phyloP scores from a whole-genome alignment of 1,140 invertebrate genomes.

The Drosophila nannoptera region DNA sequence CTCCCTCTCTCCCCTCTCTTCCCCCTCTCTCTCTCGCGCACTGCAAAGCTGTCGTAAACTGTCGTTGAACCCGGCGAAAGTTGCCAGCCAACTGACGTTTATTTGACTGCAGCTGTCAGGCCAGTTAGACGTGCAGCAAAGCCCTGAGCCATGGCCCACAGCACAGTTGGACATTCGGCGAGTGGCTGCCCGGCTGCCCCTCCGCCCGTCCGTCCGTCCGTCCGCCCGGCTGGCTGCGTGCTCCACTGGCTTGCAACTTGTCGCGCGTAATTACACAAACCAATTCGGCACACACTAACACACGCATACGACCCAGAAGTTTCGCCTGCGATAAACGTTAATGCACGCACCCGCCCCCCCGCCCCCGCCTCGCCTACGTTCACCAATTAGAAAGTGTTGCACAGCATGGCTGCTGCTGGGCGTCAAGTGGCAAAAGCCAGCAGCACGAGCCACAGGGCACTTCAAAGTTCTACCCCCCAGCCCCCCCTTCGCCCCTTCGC shows the following conservation, averaged over 20 bases:
- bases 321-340: conserved; percentile 58
- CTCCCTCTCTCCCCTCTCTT: background rate
- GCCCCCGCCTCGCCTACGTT: conserved; percentile 20
- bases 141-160: conserved; percentile 14
- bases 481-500: background rate
- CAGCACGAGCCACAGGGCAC: conserved; percentile 2
- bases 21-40: background rate
- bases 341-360: conserved; percentile 35
- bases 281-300: conserved; percentile 12
- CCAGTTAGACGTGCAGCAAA: conserved; percentile 61
- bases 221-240: background rate
- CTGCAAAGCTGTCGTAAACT: conserved; percentile 41
- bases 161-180: background rate
- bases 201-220: background rate
- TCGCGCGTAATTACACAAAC: conserved; percentile 69
- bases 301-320: conserved; percentile 56
- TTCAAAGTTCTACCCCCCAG: conserved; percentile 9
- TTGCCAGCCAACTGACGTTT: conserved; percentile 64
- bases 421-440: conserved; percentile 4
- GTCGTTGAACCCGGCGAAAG: conserved; percentile 41
- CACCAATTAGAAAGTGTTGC: conserved; percentile 63
- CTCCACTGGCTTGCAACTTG: conserved; percentile 49
- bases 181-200: background rate
- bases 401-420: conserved; percentile 10
- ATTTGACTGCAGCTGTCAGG: conserved; percentile 67